These are phyloP conservation scores for Xiphydria camelus DNA, from an alignment of 2,888 invertebrate genomes.

Conservation along the genomic window DNA sequence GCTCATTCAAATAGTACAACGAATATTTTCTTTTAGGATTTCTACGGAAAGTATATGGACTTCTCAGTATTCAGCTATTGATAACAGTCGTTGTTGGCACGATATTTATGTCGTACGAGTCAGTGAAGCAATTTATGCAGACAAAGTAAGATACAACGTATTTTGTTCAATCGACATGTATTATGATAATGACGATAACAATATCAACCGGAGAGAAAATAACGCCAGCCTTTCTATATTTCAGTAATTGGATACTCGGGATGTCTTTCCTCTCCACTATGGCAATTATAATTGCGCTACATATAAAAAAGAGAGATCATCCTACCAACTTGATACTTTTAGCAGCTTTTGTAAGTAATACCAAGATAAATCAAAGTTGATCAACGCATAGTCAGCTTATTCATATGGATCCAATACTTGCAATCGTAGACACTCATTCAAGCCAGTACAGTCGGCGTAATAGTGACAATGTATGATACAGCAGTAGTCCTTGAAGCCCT, in stretches of 20 bases:
- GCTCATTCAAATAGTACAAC: no score
- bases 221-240: conserved; percentile 50
- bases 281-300: conserved; percentile 69
- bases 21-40: conserved; percentile 59
- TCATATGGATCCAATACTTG: conserved; percentile 2
- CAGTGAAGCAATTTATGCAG: conserved; percentile 67
- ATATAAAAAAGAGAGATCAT: conserved; percentile 74
- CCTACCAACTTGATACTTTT: conserved; percentile 82
- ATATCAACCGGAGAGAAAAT: no score
- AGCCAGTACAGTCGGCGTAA: conserved; percentile 76
- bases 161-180: conserved; percentile 8
- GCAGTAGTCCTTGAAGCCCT: conserved; percentile 78
- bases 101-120: conserved; percentile 66
- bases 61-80: conserved; percentile 76
- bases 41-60: conserved; percentile 83
- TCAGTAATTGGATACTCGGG: conserved; percentile 71
- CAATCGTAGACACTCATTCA: conserved; percentile 74
- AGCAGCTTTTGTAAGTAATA: conserved; percentile 74
- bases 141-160: conserved; percentile 62
- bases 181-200: conserved; percentile 11
- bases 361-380: conserved; percentile 2
- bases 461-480: conserved; percentile 79
- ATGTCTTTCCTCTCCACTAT: conserved; percentile 68
- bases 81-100: conserved; percentile 69
- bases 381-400: neutral